phyloP scores from a whole-genome alignment of 2,888 invertebrate species.

The Anorthoa munda region DNA sequence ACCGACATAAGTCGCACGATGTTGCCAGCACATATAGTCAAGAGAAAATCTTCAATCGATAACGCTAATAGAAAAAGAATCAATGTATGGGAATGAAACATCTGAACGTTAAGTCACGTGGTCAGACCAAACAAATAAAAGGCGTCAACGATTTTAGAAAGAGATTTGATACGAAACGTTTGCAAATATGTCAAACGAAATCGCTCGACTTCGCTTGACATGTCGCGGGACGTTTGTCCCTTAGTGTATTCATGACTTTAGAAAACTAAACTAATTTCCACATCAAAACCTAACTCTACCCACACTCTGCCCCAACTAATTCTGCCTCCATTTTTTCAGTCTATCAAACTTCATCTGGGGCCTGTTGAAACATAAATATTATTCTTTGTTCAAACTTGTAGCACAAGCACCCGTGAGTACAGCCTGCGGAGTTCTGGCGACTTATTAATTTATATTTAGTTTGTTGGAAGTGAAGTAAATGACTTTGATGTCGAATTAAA shows the following conservation, averaged over 20 bases:
- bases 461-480: conserved; percentile 15
- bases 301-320: neutral
- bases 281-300: neutral
- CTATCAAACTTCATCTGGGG: conserved; percentile 8
- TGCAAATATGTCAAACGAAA: no score
- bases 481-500: conserved; percentile 49
- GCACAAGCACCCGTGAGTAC: conserved; percentile 14
- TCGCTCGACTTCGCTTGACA: neutral
- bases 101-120: no score
- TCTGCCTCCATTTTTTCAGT: neutral
- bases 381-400: conserved; percentile 38
- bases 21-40: no score
- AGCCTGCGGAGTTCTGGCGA: conserved; percentile 11
- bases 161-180: no score
- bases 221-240: neutral
- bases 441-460: conserved; percentile 46
- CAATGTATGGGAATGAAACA: no score
- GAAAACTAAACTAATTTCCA: neutral
- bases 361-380: conserved; percentile 43
- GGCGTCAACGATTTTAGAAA: no score
- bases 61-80: no score
- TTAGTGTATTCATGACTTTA: neutral
- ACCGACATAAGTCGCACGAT: no score
- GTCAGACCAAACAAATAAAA: no score
- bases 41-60: no score